phyloP scores from a whole-genome alignment of 2,113 vertebrate genomes.

The Fulica atra region DNA sequence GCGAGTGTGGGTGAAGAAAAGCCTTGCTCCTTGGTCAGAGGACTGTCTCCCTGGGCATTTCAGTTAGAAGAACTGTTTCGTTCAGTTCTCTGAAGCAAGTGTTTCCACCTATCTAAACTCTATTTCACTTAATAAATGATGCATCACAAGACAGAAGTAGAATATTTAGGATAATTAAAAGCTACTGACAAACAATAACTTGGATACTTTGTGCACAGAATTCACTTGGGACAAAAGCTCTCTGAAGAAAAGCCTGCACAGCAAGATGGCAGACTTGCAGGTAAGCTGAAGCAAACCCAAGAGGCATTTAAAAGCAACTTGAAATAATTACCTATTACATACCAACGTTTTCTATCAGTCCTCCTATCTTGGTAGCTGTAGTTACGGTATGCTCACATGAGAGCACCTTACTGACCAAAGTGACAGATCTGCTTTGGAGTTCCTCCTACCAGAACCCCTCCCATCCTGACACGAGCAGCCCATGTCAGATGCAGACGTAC shows the following conservation, averaged over 20 bases:
- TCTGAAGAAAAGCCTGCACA: neutral
- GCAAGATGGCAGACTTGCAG: neutral
- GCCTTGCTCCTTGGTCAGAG: neutral
- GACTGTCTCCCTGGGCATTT: neutral
- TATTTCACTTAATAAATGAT: neutral
- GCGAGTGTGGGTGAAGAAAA: neutral
- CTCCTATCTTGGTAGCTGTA: neutral
- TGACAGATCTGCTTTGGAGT: neutral
- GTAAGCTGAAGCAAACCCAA: neutral
- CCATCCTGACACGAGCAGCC: accelerated
- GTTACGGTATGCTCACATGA: neutral
- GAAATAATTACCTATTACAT: neutral
- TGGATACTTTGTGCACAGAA: neutral
- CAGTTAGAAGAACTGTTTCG: neutral
- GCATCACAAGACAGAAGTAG: neutral
- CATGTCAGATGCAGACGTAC: accelerated
- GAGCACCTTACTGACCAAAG: neutral
- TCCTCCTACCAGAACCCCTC: neutral
- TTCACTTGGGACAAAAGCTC: neutral
- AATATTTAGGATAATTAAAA: neutral
- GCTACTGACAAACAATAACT: neutral
- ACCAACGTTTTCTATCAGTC: neutral
- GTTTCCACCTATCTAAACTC: neutral
- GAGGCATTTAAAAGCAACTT: neutral
- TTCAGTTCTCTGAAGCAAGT: neutral